Evolutionary conservation across 1,140 invertebrate species (phyloP).

Genomic region (Araneus ventricosus): DNA sequence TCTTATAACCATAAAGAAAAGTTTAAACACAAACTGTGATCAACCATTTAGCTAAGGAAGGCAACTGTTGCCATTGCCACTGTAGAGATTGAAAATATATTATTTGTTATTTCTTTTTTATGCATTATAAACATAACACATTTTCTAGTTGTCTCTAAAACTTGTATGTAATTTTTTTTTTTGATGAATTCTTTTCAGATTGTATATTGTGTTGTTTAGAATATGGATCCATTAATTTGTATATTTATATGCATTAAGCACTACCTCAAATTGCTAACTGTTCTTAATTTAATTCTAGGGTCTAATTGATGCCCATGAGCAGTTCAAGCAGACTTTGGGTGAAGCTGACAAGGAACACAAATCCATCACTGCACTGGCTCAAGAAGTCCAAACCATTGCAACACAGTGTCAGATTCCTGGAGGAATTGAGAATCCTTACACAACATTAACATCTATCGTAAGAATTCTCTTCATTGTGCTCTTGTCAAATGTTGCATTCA

Average conservation of each 20-base stretch:
- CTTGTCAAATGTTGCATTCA: no score
- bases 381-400: conserved; percentile 96
- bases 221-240: background rate
- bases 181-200: no score
- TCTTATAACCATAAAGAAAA: no score
- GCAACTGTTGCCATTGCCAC: no score
- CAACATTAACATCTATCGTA: conserved; percentile 75
- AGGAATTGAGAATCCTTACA: conserved; percentile 83
- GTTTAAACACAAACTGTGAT: no score
- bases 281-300: conserved; percentile 81
- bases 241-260: background rate
- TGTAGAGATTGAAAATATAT: no score
- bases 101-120: no score
- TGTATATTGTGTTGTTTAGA: background rate
- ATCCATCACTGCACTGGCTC: conserved; percentile 94
- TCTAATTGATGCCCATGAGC: conserved; percentile 96
- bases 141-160: no score
- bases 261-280: background rate
- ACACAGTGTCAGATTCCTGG: conserved; percentile 95
- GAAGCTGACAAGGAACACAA: conserved; percentile 99
- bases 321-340: conserved; percentile 96
- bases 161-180: no score
- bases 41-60: no score
- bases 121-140: no score
- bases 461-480: background rate